Conservation (phyloP, 2,888 invertebrate genomes). For the Encarsia formosa region DNA sequence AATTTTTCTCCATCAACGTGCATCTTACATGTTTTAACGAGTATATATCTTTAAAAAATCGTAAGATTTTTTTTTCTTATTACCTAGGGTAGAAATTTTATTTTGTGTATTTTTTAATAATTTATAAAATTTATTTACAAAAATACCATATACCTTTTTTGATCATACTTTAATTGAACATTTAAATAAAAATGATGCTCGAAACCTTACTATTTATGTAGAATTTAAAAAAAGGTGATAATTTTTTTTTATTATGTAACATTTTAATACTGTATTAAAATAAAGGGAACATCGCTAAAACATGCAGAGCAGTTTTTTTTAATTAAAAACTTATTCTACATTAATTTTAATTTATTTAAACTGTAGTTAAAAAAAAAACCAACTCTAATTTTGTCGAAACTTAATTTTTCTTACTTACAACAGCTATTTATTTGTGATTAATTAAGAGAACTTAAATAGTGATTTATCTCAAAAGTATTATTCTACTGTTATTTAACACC, state of each 20-base stretch:
- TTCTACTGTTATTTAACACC: constrained; percentile 18
- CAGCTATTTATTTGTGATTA: too few species aligned
- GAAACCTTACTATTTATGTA: too few species aligned
- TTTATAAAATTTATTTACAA: too few species aligned
- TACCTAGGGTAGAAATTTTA: not conserved
- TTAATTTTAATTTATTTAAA: constrained; percentile 10
- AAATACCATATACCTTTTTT: too few species aligned
- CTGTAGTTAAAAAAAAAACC: too few species aligned
- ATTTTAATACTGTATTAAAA: constrained; percentile 28
- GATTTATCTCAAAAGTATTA: constrained; percentile 4
- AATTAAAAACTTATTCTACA: constrained; percentile 13
- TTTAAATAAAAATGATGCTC: too few species aligned
- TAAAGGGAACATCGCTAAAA: constrained; percentile 18
- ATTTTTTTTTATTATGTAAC: not conserved
- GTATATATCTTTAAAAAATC: not conserved
- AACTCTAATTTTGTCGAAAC: too few species aligned
- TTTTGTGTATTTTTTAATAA: not conserved
- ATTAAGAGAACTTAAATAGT: too few species aligned
- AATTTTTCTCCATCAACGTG: constrained; percentile 11
- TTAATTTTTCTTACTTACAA: too few species aligned
- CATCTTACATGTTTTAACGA: constrained; percentile 18
- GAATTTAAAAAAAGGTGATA: not conserved
- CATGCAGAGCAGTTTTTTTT: constrained; percentile 16
- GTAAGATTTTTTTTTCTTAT: not conserved
- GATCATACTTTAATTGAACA: too few species aligned